A percentile compares a stretch with the other conserved stretches of the same genome.
Evolutionary conservation across 2,888 invertebrate genomes (phyloP).

Genomic region (Carpatolechia fugitivella): DNA sequence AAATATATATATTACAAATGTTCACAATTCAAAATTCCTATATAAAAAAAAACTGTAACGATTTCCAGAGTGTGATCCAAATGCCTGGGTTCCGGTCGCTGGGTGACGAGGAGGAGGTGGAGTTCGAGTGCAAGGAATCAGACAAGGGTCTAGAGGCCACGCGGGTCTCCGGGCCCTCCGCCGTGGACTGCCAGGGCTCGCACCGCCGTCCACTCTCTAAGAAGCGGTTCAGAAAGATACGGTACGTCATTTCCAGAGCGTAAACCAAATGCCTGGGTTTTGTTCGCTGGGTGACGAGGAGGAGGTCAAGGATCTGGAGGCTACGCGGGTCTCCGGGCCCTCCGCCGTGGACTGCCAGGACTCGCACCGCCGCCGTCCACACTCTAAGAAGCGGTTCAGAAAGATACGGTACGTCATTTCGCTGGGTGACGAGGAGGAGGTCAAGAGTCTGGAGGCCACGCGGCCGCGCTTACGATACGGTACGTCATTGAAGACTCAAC

Average conservation of each 20-base stretch:
- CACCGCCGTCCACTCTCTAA: constrained; percentile 89
- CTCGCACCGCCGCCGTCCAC: constrained; percentile 88
- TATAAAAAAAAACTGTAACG: too few species aligned
- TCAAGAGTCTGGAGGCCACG: too few species aligned
- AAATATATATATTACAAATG: too few species aligned
- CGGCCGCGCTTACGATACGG: too few species aligned
- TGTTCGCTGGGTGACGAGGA: constrained; percentile 93
- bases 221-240: constrained; percentile 89
- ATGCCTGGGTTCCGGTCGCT: constrained; percentile 94
- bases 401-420: constrained; percentile 82
- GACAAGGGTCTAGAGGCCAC: constrained; percentile 94
- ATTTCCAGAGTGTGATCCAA: constrained; percentile 91
- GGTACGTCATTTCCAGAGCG: constrained; percentile 83
- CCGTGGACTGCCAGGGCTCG: constrained; percentile 89
- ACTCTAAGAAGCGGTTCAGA: constrained; percentile 89
- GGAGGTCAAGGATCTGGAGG: constrained; percentile 92
- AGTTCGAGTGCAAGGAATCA: constrained; percentile 91
- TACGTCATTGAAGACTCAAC: too few species aligned
- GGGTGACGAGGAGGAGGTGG: constrained; percentile 92
- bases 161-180: constrained; percentile 88
- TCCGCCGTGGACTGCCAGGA: constrained; percentile 89
- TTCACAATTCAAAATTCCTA: too few species aligned
- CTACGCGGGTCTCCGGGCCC: constrained; percentile 90
- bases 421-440: too few species aligned
- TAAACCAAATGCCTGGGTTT: constrained; percentile 94